phyloP scores from a whole-genome alignment of 2,113 vertebrate genomes.

The Upupa epops region DNA sequence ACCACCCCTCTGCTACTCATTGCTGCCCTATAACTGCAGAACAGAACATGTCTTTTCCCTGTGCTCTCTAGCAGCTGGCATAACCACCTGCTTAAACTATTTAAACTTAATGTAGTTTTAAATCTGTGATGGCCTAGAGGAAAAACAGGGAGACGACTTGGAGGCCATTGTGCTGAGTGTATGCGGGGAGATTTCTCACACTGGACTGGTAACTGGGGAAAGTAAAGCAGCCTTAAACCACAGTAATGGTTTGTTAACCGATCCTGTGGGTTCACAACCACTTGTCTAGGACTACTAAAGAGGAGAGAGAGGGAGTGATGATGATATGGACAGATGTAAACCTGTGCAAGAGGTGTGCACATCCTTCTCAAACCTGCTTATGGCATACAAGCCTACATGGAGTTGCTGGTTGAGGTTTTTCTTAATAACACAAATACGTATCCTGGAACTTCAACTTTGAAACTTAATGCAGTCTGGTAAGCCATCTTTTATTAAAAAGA shows the following conservation, averaged over 20 bases:
- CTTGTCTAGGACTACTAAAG: neutral
- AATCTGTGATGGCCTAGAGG: neutral
- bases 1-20: neutral
- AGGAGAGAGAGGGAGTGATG: neutral
- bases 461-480: neutral
- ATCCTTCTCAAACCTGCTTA: conserved; percentile 15
- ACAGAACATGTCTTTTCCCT: neutral
- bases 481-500: conserved; percentile 3
- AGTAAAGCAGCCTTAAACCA: neutral
- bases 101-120: neutral
- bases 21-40: neutral
- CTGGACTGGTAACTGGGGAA: neutral
- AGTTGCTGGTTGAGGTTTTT: neutral
- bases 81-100: conserved; percentile 17
- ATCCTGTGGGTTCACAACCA: neutral
- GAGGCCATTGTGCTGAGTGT: neutral
- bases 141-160: neutral
- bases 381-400: neutral
- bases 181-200: neutral
- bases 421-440: neutral
- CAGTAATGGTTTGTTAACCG: neutral
- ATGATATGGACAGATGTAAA: neutral
- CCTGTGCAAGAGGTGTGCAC: conserved; percentile 6
- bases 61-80: neutral
- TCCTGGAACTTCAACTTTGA: neutral